Base-by-base conservation (phyloP, 2,113 vertebrate genomes). In the Zosterops borbonicus region DNA sequence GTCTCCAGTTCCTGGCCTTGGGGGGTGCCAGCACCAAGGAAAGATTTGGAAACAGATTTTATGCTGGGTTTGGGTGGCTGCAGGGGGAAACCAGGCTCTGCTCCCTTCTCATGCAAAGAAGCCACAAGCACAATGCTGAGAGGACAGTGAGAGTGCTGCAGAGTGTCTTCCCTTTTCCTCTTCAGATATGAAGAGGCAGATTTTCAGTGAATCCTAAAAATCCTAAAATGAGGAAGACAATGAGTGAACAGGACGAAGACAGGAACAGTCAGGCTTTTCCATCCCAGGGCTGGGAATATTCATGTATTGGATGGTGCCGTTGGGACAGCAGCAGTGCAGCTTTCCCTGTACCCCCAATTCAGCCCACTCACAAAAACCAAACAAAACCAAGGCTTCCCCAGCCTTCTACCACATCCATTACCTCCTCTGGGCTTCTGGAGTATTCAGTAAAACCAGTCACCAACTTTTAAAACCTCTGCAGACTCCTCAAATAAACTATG, bases 241-340 rank as follows among this genome's bases (percentile, higher is more conserved):
- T 39, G 49, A 9, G 11, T 31, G n/a, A 63, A 19, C 5, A 63
- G 39, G 14, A 20, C 37, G 89, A 88, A 63, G 67, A 63, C 23
- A 39, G 37, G 24, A 80, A 14, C 44, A 64, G 49, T n/a, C 31
- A 55, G 33, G 33, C 25, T 71, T 41, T 73, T 84, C 14, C 1
- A 14, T 52, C 35, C 49, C 16, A 35, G 14, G 28, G 29, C n/a
- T 49, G 18, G 35, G 28, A 92, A 19, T 13, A 21, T 7, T 27
- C 7, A 11, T 0, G 0, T 27, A 3, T 28, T 68, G 15, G 25
- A 64, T 0, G 1, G 52, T 37, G 15, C 47, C 39, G 3, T 0
- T 53, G 50, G 37, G 31, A 65, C 44, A 73, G 39, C 29, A 52
- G 35, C 25, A 59, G 9, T 9, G 29, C 35, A 86, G 46, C 9